Evolutionary conservation across 2,113 vertebrate species (phyloP).

Genomic region (Daboia siamensis): DNA sequence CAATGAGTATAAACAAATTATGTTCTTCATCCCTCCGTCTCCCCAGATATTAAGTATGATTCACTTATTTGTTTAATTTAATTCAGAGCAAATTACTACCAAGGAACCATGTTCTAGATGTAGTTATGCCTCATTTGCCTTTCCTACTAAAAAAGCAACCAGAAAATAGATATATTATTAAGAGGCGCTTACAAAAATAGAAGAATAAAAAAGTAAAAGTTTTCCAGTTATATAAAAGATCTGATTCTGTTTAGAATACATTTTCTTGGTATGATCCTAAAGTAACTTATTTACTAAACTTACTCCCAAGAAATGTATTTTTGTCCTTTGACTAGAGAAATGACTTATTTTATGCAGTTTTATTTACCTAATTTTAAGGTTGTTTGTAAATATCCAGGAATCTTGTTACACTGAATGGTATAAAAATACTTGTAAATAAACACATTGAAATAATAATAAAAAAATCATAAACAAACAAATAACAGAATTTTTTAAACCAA

Average conservation of each 20-base stretch:
- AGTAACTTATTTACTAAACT: background rate
- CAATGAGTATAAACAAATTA: background rate
- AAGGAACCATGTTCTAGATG: background rate
- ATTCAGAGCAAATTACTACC: background rate
- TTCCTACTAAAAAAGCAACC: background rate
- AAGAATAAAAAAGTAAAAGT: background rate
- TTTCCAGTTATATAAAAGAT: background rate
- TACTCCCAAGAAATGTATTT: background rate
- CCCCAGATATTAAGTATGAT: background rate
- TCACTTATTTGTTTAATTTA: background rate
- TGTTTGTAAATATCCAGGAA: background rate
- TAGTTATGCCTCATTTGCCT: background rate
- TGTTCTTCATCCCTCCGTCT: background rate
- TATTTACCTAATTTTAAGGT: background rate
- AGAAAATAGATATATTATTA: background rate
- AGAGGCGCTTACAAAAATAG: background rate
- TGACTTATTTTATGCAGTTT: background rate
- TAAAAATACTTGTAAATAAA: background rate
- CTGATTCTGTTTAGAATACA: background rate
- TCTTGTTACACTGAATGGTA: background rate
- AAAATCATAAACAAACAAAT: background rate
- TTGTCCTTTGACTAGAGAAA: background rate
- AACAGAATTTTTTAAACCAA: background rate
- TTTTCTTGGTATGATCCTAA: background rate
- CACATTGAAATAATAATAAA: background rate